These are phyloP conservation scores for Cathartes aura DNA, from an alignment of 2,113 vertebrate species.

Conservation along the genomic window DNA sequence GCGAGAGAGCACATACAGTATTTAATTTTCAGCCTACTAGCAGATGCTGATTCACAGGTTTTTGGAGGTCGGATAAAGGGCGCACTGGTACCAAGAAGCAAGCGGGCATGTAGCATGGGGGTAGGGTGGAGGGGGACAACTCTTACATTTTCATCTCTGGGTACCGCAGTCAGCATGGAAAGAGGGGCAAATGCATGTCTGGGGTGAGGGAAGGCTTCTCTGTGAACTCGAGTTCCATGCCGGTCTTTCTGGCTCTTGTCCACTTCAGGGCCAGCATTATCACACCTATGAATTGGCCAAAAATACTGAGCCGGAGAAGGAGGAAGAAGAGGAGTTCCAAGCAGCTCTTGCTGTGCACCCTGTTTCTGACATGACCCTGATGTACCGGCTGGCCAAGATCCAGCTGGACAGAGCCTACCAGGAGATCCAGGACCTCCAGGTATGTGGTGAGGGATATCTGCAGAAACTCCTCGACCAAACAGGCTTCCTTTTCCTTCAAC, in stretches of 20 bases:
- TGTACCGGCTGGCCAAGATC: constrained; percentile 92
- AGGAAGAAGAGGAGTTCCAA: constrained; percentile 85
- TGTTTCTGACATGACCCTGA: constrained; percentile 87
- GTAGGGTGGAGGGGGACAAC: not conserved
- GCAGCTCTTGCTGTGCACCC: constrained; percentile 89
- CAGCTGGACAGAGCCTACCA: constrained; percentile 88
- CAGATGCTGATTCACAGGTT: not conserved
- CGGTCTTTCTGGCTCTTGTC: not conserved
- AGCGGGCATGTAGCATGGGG: not conserved
- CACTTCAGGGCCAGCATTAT: constrained; percentile 86
- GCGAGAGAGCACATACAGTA: not conserved
- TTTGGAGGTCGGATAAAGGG: not conserved
- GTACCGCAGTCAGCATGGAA: not conserved
- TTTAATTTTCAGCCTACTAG: not conserved
- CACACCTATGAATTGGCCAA: constrained; percentile 90
- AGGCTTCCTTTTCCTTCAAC: not conserved
- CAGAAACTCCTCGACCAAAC: not conserved
- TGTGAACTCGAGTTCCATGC: not conserved
- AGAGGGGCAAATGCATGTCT: not conserved
- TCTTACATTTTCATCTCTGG: fast-evolving
- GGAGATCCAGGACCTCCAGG: constrained; percentile 96
- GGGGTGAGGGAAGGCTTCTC: not conserved
- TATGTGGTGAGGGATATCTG: constrained; percentile 13
- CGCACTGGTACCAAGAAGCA: not conserved
- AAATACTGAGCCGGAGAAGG: constrained; percentile 89